These are phyloP conservation scores for Cecropterus lyciades DNA, from an alignment of 1,140 invertebrate genomes.

Conservation along the genomic window DNA sequence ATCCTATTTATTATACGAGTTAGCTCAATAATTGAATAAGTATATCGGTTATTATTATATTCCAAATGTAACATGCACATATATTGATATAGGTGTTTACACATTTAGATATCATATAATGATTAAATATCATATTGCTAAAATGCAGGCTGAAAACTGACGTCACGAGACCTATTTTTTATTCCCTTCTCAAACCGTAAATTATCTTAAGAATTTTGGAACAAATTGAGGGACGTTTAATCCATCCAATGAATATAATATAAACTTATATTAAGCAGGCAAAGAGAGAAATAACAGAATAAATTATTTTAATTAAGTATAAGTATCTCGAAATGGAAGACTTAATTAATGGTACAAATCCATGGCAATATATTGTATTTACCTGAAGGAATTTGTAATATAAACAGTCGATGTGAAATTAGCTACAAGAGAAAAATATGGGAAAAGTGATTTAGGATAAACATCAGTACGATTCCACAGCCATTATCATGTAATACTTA, in stretches of 20 bases:
- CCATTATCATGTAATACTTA: conserved; percentile 78
- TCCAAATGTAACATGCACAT: conserved; percentile 45
- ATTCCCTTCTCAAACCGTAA: conserved; percentile 23
- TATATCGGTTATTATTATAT: conserved; percentile 43
- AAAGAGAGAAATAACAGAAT: conserved; percentile 66
- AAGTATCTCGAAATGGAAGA: conserved; percentile 77
- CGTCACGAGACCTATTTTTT: conserved; percentile 8
- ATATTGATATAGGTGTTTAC: conserved; percentile 28
- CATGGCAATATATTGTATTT: conserved; percentile 63
- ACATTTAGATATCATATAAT: conserved; percentile 24
- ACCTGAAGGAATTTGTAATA: conserved; percentile 57
- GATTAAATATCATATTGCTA: conserved; percentile 19
- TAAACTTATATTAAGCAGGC: conserved; percentile 71
- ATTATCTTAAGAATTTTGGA: conserved; percentile 12
- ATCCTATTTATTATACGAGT: conserved; percentile 46
- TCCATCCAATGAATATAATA: conserved; percentile 37
- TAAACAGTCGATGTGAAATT: conserved; percentile 58
- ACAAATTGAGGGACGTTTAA: conserved; percentile 18
- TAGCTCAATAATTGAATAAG: conserved; percentile 46
- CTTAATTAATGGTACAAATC: conserved; percentile 78
- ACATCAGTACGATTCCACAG: conserved; percentile 80
- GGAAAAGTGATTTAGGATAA: conserved; percentile 71
- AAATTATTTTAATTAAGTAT: conserved; percentile 58
- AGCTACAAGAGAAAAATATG: conserved; percentile 59
- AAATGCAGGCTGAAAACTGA: conserved; percentile 31